Base-by-base conservation (phyloP, 2,888 invertebrate genomes). In the Theretra japonica region DNA sequence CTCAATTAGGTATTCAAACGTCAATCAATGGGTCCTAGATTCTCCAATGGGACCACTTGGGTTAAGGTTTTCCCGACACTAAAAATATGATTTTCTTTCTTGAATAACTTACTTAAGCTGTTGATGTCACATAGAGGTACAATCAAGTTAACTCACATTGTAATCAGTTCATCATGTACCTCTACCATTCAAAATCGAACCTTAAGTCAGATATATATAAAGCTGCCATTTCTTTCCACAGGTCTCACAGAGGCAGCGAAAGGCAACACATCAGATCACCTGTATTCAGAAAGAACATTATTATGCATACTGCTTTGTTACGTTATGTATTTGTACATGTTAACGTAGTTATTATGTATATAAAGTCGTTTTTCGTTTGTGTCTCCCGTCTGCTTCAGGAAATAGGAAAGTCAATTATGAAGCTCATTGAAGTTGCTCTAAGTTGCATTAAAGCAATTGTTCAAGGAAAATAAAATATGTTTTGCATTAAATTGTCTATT, bases 171-270 rank as follows among this genome's bases (percentile, higher is more conserved):
- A 41, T 41, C 28, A 28, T 25, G 25, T 21, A 4, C 11, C 41
- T 41, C 41, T 41, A 11, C 15, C 41, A 41, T 41, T 41, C 15
- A 41, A 41, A 41, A 41, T 41, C 15, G 2, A 41, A 41, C 41
- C 2, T 15, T 2, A 41, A 41, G 41, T 41, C 7, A 0, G 0
- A 41, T 41, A 41, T 41, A 15, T 53, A 19, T n/a, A 53, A 53
- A 41, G 11, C n/a, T 60, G 28, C 19, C 17, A 30, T 65, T 68
- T 73, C 78, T 72, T 57, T 70, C 41, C 68, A 21, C 90, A 94
- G 94, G 94, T 88, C 88, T 94, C 0, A 94, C 94, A 2, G 94
- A 93, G 83, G 89, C 89, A 0, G 93, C 92, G 0, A 94, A 93
- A 79, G 92, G 89, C 1, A 84, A 85, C 73, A 82, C 88, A 0